Evolutionary conservation across 2,113 vertebrate species (phyloP), one percentile per base, ranked within the genome.

Genomic region (Gambusia affinis): DNA sequence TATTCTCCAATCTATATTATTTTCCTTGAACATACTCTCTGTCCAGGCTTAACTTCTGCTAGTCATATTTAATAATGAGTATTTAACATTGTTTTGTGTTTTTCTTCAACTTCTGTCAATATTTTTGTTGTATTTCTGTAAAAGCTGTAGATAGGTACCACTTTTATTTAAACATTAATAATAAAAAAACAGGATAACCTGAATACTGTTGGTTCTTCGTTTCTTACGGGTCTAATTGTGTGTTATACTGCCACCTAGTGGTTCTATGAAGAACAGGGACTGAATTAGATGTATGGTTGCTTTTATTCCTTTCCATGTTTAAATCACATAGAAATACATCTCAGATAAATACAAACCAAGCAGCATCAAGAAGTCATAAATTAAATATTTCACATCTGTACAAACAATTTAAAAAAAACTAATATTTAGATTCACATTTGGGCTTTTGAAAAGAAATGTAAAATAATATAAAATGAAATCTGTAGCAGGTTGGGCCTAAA

Each of bases 181-280:
- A 33, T 6, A 37, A 37, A 70, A 79, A 68, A 0, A 27, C 33
- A 44, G 57, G 14, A 35, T 65, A 27, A 17, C 51, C n/a, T 24
- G 17, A 67, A 6, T 75, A 4, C 8, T 74, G 4, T 71, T 74
- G 39, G 24, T 19, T 7, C 39, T 37, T 8, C 6, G 39, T 39
- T 5, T 31, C 29, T 63, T 33, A 31, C 2, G 14, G 22, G 27
- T 10, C 10, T 24, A 35, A n/a, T 47, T 19, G 5, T 19, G 44
- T 14, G n/a, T 24, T 65, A n/a, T 78, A 75, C 72, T 82, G 82
- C 89, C 89, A 83, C 76, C 91, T 91, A 82, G 87, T 86, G 92
- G 85, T 68, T 12, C 42, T 19, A 74, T 30, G 12, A 62, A 76
- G 72, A 4, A 82, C 60, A 64, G 11, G 19, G 75, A 11, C 0